phyloP scores from a whole-genome alignment of 2,113 vertebrate species.

The Scopus umbretta region DNA sequence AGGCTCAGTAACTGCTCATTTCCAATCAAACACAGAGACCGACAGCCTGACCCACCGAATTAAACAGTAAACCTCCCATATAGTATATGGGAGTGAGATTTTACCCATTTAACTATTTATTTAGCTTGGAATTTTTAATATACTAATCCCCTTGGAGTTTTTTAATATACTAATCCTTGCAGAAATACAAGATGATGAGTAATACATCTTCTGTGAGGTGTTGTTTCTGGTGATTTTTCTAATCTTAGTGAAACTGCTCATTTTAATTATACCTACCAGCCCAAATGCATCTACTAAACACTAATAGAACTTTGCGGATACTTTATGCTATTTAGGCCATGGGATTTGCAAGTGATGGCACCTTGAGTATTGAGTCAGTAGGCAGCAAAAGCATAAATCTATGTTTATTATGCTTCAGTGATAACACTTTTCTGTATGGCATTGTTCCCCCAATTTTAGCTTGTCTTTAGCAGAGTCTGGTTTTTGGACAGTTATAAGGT shows the following conservation, averaged over 20 bases:
- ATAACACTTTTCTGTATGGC: not conserved
- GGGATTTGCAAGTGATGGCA: not conserved
- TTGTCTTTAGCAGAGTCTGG: not conserved
- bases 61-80: not conserved
- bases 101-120: not conserved
- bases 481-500: not conserved
- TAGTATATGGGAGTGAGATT: not conserved
- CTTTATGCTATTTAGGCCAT: not conserved
- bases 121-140: not conserved
- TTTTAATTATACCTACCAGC: not conserved
- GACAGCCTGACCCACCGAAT: not conserved
- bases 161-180: not conserved
- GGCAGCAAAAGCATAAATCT: not conserved
- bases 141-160: not conserved
- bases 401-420: not conserved
- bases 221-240: not conserved
- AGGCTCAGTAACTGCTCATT: not conserved
- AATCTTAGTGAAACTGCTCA: not conserved
- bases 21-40: not conserved
- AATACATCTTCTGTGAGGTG: not conserved
- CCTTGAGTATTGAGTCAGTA: not conserved
- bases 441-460: not conserved
- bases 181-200: not conserved
- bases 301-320: not conserved
- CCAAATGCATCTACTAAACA: not conserved